Evolutionary conservation across 2,888 invertebrate genomes (phyloP), one percentile per base, ranked within the genome.

Genomic region (Drosophila leonis): DNA sequence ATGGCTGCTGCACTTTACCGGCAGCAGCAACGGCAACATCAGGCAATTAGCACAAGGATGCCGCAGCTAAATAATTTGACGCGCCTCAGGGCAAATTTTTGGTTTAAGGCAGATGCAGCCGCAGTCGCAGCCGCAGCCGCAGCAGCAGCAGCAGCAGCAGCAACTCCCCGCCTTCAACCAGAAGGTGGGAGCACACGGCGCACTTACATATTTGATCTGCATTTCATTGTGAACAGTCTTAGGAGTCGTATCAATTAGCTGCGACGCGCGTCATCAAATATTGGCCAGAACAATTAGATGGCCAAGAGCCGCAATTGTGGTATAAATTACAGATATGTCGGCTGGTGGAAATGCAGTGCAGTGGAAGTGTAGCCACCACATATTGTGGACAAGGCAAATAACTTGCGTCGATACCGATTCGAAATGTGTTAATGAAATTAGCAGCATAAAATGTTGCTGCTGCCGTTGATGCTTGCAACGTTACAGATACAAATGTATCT

Each of bases 341-440:
- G 49, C 49, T 77, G 55, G 64, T 78, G 70, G 71, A 78, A 78
- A 65, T 74, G 78, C 78, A 70, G 41, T 46, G 65, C 54, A 49
- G 33, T 68, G 20, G 56, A 77, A 70, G 59, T 74, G 75, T 52
- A 54, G 67, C 68, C 49, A 67, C 10, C 48, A 35, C 57, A 64
- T 59, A 63, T 46, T 52, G 55, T 44, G 29, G 48, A 54, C 27
- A 57, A 51, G 68, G 76, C 61, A 80, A 83, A 84, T 71, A 82
- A 64, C 86, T 78, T 70, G 62, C 74, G 68, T 63, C 69, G 77
- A 68, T 72, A 65, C 81, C 78, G 75, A 74, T 78, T 59, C 60
- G 59, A 69, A 74, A 90, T 75, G 90, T 89, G 89, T 89, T 89
- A 89, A 89, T 89, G 90, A 90, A 89, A 89, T 89, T 89, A 89